Percentiles rank a stretch among this genome's conserved stretches.
phyloP scores from a whole-genome alignment of 2,113 vertebrate species.

The Embiotoca jacksoni region DNA sequence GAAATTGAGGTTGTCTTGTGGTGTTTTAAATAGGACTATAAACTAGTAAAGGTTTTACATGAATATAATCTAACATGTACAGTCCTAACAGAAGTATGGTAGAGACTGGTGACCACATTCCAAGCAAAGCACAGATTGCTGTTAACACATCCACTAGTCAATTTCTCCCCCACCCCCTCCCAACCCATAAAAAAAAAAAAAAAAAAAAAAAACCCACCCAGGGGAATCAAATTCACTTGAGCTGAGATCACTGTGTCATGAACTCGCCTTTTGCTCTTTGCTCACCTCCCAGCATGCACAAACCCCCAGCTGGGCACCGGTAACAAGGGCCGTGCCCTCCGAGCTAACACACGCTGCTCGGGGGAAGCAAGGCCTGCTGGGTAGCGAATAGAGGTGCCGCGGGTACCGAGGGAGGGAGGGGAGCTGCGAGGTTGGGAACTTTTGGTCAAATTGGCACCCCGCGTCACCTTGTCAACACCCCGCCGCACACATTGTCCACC shows the following conservation, averaged over 20 bases:
- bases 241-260: conserved; percentile 46
- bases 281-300: conserved; percentile 59
- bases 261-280: conserved; percentile 55
- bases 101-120: conserved; percentile 1
- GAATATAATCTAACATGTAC: not conserved
- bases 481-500: conserved; percentile 5
- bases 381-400: conserved; percentile 55
- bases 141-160: conserved; percentile 30
- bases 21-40: not conserved
- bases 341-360: conserved; percentile 42
- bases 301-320: conserved; percentile 60
- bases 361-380: conserved; percentile 56
- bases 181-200: too few relatives aligned
- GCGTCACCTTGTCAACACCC: conserved; percentile 74
- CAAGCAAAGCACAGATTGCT: conserved; percentile 4
- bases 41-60: not conserved
- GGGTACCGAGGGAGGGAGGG: conserved; percentile 28
- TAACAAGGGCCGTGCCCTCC: conserved; percentile 69
- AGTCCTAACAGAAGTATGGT: not conserved
- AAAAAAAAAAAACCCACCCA: conserved; percentile 19
- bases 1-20: too few relatives aligned
- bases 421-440: conserved; percentile 31
- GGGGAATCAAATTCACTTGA: conserved; percentile 60
- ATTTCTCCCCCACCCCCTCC: not conserved
- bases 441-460: conserved; percentile 71